Base-by-base conservation (phyloP, 2,113 vertebrate species). In the Herpailurus yagouaroundi region DNA sequence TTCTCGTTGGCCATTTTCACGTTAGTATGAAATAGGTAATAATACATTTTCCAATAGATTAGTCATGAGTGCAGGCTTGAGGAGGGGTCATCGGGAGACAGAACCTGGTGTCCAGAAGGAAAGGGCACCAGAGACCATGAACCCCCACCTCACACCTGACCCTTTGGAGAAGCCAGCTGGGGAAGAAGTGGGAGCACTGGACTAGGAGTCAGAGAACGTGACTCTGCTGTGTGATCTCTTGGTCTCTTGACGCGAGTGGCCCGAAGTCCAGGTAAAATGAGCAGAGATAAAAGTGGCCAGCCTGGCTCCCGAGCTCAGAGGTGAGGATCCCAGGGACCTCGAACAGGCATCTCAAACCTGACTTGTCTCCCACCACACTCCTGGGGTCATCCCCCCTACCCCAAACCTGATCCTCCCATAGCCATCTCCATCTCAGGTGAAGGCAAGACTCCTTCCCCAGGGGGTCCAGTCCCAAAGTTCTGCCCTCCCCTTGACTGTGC, bases 351-450 rank as follows among this genome's bases (percentile, higher is more conserved):
- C 36, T 60, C 33, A 27, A 45, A 33, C 15, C n/a, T 29, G 19
- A 63, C 3, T 0, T 9, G 60, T 36, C 31, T 27, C 15, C 69
- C 77, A 15, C 1, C n/a, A 41, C 57, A 8, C 18, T 73, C 92
- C 71, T 19, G 16, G 45, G 16, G 45, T 41, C n/a, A 21, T 36
- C 1, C 64, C 5, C 21, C 15, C 14, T n/a, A 19, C 13, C 15
- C 55, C 41, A 76, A 18, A 57, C 41, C 38, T 63, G 48, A 23
- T 52, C 31, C 55, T 89, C 25, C 68, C 50, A 11, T 16, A 69
- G 31, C 14, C 0, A 4, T 36, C 19, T 25, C 33, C 60, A 18
- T 63, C 29, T 57, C 25, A 10, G 10, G 0, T 0, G 29, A 33
- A 8, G 6, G 41, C 38, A 27, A 13, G 36, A 33, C 66, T 45